These are phyloP conservation scores for Chironomus riparius DNA, from an alignment of 2,888 invertebrate species.

Conservation along the genomic window DNA sequence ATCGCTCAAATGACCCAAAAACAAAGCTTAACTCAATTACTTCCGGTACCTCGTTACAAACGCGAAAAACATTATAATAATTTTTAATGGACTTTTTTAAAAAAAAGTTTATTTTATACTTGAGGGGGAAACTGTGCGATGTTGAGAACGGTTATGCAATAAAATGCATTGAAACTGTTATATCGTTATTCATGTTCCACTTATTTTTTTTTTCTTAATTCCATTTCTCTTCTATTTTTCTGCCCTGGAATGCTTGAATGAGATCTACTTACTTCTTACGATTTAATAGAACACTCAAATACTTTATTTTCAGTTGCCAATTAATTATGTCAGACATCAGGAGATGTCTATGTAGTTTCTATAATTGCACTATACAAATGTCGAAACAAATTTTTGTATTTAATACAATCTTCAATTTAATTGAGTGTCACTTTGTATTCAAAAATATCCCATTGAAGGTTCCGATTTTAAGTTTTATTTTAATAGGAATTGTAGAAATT, in stretches of 20 bases:
- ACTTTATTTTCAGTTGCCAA: not conserved
- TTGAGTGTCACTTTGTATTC: not conserved
- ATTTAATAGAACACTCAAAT: not conserved
- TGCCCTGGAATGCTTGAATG: not conserved
- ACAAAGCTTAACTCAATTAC: too few relatives aligned
- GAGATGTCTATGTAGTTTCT: not conserved
- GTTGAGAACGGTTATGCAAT: not conserved
- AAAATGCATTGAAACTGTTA: conserved; percentile 1
- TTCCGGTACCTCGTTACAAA: too few relatives aligned
- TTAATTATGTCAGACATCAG: not conserved
- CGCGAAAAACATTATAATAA: too few relatives aligned
- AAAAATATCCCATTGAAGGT: not conserved
- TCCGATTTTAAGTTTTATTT: not conserved
- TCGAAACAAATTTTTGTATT: not conserved
- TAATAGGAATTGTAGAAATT: not conserved
- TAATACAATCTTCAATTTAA: not conserved
- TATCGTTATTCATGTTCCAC: not conserved
- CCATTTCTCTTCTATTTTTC: not conserved
- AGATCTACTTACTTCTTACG: not conserved
- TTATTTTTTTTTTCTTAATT: not conserved
- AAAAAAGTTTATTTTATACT: not conserved
- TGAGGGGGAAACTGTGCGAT: not conserved
- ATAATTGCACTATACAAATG: not conserved
- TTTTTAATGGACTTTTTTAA: not conserved
- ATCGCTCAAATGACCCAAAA: too few relatives aligned